Evolutionary conservation across 1,140 invertebrate species (phyloP).

Genomic region (Protaetia brevitarsis): DNA sequence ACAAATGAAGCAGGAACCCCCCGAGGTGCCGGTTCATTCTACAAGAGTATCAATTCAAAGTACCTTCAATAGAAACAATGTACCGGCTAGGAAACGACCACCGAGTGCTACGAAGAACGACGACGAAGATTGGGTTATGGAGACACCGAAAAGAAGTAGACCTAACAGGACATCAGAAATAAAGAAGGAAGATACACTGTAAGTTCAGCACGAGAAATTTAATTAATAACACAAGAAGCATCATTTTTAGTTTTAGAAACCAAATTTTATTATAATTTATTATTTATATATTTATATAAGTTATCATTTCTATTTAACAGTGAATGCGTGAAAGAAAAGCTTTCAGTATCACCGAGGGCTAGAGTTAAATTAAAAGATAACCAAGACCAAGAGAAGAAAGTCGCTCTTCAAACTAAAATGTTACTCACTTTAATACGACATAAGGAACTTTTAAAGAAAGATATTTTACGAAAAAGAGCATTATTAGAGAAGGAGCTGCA

Average conservation of each 20-base stretch:
- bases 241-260: neutral
- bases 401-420: constrained; percentile 58
- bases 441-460: constrained; percentile 90
- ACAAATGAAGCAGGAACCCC: constrained; percentile 63
- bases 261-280: too few species aligned
- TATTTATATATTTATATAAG: neutral
- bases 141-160: constrained; percentile 52
- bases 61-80: constrained; percentile 32
- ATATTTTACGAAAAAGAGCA: constrained; percentile 86
- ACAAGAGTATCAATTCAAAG: constrained; percentile 34
- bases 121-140: constrained; percentile 58
- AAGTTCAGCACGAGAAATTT: constrained; percentile 25
- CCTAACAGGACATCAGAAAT: constrained; percentile 37
- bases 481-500: constrained; percentile 88
- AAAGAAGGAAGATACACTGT: constrained; percentile 40
- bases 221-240: neutral
- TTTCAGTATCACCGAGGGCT: constrained; percentile 36
- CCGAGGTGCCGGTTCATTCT: constrained; percentile 39
- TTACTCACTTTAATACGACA: constrained; percentile 74
- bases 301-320: constrained; percentile 1
- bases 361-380: constrained; percentile 45
- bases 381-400: constrained; percentile 53
- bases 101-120: constrained; percentile 47
- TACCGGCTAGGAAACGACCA: constrained; percentile 39
- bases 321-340: constrained; percentile 37